Evolutionary conservation across 2,888 invertebrate genomes (phyloP), one percentile per base, ranked within the genome.

Genomic region (Epiblema foenella): DNA sequence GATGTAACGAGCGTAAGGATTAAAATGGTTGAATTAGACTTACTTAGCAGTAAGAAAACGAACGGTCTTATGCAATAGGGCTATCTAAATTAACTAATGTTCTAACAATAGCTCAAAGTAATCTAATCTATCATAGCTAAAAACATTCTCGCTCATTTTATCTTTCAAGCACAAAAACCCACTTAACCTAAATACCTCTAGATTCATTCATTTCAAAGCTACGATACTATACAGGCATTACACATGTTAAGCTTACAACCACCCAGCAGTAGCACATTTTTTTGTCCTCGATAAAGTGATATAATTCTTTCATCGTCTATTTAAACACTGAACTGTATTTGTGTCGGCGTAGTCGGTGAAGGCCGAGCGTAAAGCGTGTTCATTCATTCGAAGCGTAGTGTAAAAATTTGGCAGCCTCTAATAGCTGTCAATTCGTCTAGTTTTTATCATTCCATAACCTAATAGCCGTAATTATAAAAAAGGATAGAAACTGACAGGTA

Each of bases 1-100:
- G 65, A 66, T 66, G 65, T 70, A 70, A 70, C 65, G 65, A 59
- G 59, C 59, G 52, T 70, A 59, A 59, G 59, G 70, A 70, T 70
- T 70, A 70, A 66, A 66, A 68, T 52, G 17, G 37, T 51, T 51
- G 59, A 60, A 60, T 68, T 33, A 60, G 68, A 54, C 46, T 60
- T 46, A 60, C 54, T 54, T 52, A 54, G 59, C 52, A 59, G 18
- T 54, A 49, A 20, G 59, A 52, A 64, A 18, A 42, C 18, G 42
- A 66, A 66, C 52, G 54, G 33, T 59, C 5, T 66, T 54, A 70
- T 70, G 70, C 70, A 46, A 54, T 49, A 66, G 15, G 59, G 33
- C 59, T n/a, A n/a, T n/a, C n/a, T 39, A 54, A 59, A 70, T 60
- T 54, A 37, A 62, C n/a, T 46, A n/a, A 15, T 42, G 42, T 42